A percentile compares a stretch with the other conserved stretches of the same genome.
phyloP scores from a whole-genome alignment of 1,140 invertebrate species.

The Zaprionus gabonicus region DNA sequence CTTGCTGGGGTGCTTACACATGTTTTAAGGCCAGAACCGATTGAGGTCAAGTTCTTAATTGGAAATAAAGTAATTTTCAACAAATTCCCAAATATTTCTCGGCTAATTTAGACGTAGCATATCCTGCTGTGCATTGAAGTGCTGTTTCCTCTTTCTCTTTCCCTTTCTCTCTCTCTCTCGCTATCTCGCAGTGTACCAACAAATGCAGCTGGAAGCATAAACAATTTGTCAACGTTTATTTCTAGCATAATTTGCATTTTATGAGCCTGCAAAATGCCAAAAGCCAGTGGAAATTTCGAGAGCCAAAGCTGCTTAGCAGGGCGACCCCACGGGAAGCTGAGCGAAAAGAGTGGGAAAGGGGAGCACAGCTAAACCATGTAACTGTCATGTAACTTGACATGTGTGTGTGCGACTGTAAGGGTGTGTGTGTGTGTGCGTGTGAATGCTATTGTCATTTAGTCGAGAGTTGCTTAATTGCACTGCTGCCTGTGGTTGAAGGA shows the following conservation, averaged over 20 bases:
- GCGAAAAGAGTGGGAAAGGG: no score
- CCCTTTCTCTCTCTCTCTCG: not conserved
- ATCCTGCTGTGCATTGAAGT: not conserved
- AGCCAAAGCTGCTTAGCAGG: not conserved
- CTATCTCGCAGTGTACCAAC: not conserved
- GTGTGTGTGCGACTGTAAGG: not conserved
- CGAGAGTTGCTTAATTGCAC: slow-evolving; percentile 59
- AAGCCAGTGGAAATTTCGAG: slow-evolving; percentile 14
- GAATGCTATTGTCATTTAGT: slow-evolving; percentile 52
- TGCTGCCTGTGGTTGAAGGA: slow-evolving; percentile 20
- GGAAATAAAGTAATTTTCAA: slow-evolving; percentile 7
- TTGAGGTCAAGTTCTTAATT: slow-evolving; percentile 6
- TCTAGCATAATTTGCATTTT: slow-evolving; percentile 51
- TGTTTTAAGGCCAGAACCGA: not conserved
- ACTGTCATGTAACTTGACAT: slow-evolving; percentile 18
- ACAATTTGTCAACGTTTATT: slow-evolving; percentile 58
- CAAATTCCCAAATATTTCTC: not conserved
- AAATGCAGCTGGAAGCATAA: slow-evolving; percentile 25
- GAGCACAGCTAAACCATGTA: slow-evolving; percentile 34
- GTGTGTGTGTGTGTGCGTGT: slow-evolving; percentile 1
- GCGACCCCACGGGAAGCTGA: not conserved
- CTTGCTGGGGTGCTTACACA: not conserved
- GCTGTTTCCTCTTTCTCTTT: not conserved
- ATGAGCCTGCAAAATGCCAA: slow-evolving; percentile 34
- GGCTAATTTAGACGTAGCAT: slow-evolving; percentile 15